Percentiles rank a stretch among this genome's conserved stretches.
These are phyloP conservation scores for Hestina assimilis DNA, from an alignment of 1,140 invertebrate genomes.

Conservation along the genomic window DNA sequence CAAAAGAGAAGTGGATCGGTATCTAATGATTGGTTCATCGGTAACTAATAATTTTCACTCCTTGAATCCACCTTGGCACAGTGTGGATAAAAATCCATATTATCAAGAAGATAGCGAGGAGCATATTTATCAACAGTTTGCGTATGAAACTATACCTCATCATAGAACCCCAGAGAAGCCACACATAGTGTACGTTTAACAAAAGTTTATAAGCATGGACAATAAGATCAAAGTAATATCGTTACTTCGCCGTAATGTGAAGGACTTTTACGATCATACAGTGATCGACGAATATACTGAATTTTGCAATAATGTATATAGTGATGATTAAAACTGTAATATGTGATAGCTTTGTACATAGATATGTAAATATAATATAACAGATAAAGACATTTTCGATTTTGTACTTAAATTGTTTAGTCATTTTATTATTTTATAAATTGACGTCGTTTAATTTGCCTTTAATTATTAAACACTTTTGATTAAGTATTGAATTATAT, in stretches of 20 bases:
- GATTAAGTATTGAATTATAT: conserved; percentile 3
- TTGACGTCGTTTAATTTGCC: conserved; percentile 12
- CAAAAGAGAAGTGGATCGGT: conserved; percentile 78
- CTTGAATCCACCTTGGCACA: conserved; percentile 78
- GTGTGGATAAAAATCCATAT: conserved; percentile 76
- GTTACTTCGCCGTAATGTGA: conserved; percentile 44
- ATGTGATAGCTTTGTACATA: conserved; percentile 78
- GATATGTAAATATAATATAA: conserved; percentile 67
- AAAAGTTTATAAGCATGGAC: conserved; percentile 61
- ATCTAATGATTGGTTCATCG: conserved; percentile 78
- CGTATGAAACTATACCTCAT: conserved; percentile 78
- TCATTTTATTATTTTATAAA: conserved; percentile 15
- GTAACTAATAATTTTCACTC: conserved; percentile 79
- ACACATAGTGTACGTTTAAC: conserved; percentile 83
- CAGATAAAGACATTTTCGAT: conserved; percentile 58
- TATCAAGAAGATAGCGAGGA: conserved; percentile 75
- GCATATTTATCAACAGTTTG: conserved; percentile 80
- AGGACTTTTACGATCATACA: conserved; percentile 43
- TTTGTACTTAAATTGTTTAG: conserved; percentile 71
- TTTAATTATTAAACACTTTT: conserved; percentile 3
- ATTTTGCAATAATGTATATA: conserved; percentile 76
- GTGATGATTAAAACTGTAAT: conserved; percentile 71
- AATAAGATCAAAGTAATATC: conserved; percentile 49
- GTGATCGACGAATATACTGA: conserved; percentile 46
- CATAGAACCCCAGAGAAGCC: conserved; percentile 78